Conservation (phyloP, 2,797 vertebrate genomes). For the Ctenopoma kingsleyae region DNA sequence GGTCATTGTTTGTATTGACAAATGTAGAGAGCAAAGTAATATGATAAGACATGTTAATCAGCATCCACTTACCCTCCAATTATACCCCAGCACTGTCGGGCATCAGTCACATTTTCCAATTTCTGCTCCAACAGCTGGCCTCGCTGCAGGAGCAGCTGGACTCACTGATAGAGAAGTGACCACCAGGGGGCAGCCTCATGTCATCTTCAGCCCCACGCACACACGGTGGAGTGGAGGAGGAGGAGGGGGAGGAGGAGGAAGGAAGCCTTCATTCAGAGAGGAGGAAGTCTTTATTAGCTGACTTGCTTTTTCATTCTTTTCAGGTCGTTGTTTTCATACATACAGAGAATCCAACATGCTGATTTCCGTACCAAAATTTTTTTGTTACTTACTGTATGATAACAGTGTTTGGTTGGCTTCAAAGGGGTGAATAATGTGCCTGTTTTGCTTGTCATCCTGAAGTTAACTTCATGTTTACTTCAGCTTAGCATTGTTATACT, state of each 20-base stretch:
- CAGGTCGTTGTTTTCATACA: constrained; percentile 23
- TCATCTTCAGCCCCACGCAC: constrained; percentile 37
- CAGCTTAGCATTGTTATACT: background rate
- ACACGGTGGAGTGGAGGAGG: background rate
- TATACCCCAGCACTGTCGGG: constrained; percentile 65
- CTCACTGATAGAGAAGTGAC: constrained; percentile 88
- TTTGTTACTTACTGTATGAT: constrained; percentile 21
- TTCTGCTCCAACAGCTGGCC: constrained; percentile 85
- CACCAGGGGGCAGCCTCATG: constrained; percentile 79
- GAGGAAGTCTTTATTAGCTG: constrained; percentile 32
- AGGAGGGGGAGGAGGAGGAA: constrained; percentile 8
- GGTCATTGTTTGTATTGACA: constrained; percentile 64
- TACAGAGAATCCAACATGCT: background rate
- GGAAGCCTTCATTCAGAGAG: constrained; percentile 33
- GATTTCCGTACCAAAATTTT: constrained; percentile 26
- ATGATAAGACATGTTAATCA: constrained; percentile 75
- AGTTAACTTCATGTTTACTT: background rate
- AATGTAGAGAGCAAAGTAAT: constrained; percentile 63
- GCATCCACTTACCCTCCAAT: constrained; percentile 78
- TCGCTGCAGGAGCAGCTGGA: constrained; percentile 89
- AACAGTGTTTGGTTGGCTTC: constrained; percentile 22
- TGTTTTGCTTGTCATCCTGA: constrained; percentile 24
- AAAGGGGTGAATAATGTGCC: background rate
- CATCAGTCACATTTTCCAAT: constrained; percentile 74
- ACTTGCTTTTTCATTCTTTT: constrained; percentile 64